phyloP scores from a whole-genome alignment of 1,140 invertebrate species.

The Holcopasites calliopsidis region DNA sequence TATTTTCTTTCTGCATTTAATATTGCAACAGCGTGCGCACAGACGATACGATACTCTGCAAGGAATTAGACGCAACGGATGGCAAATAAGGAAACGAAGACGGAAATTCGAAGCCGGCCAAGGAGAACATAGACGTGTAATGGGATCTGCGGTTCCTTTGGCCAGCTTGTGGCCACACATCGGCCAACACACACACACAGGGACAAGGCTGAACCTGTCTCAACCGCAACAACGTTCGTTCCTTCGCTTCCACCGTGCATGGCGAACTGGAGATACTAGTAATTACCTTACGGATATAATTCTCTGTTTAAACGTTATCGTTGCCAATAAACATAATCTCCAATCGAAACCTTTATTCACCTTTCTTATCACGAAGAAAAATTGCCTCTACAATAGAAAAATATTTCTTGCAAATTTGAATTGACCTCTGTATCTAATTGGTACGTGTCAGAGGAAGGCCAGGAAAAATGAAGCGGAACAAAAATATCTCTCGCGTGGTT shows the following conservation, averaged over 20 bases:
- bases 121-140: conserved; percentile 41
- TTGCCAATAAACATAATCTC: not conserved
- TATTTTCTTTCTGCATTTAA: no score
- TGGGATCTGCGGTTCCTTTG: conserved; percentile 58
- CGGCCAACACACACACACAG: conserved; percentile 33
- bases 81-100: conserved; percentile 19
- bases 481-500: not conserved
- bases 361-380: no score
- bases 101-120: not conserved
- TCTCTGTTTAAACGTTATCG: not conserved
- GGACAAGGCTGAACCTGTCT: conserved; percentile 14
- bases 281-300: conserved; percentile 35
- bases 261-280: conserved; percentile 25
- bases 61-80: conserved; percentile 30
- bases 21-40: no score
- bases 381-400: not conserved
- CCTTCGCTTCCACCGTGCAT: conserved; percentile 9
- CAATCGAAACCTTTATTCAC: not conserved
- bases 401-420: not conserved
- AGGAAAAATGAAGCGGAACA: not conserved
- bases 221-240: conserved; percentile 34
- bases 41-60: no score
- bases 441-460: conserved; percentile 5
- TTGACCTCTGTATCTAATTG: not conserved
- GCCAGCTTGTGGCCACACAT: conserved; percentile 47